Evolutionary conservation across 2,113 vertebrate genomes (phyloP).

Genomic region (Grus americana): DNA sequence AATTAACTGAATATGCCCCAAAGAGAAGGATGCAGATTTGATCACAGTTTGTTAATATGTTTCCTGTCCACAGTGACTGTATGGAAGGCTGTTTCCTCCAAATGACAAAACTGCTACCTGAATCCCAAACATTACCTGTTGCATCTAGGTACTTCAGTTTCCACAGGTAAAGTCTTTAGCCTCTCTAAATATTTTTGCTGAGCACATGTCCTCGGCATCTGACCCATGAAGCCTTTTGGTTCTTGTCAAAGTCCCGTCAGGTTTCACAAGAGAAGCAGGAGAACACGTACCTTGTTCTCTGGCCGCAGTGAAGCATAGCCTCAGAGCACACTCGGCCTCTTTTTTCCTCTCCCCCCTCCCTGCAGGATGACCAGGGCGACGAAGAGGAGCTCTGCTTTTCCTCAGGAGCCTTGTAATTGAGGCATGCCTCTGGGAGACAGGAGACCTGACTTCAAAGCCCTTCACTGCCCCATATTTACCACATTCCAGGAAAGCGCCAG

Average conservation of each 20-base stretch:
- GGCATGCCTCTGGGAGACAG: neutral
- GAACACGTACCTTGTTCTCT: neutral
- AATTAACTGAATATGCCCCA: neutral
- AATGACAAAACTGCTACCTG: neutral
- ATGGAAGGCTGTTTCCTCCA: neutral
- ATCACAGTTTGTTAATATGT: neutral
- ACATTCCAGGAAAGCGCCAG: neutral
- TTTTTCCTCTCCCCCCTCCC: neutral
- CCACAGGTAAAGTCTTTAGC: neutral
- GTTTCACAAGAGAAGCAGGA: neutral
- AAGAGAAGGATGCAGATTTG: neutral
- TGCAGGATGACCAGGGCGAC: neutral
- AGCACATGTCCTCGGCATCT: neutral
- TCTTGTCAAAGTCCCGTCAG: rapidly evolving
- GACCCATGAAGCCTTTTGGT: neutral
- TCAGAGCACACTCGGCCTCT: neutral
- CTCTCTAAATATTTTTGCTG: neutral
- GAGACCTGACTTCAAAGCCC: neutral
- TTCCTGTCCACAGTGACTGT: neutral
- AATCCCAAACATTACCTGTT: rapidly evolving
- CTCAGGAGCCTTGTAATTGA: neutral
- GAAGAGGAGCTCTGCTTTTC: neutral
- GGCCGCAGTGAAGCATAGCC: neutral
- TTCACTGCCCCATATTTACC: neutral
- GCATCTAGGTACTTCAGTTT: neutral